A percentile compares a stretch with the other conserved stretches of the same genome.
Evolutionary conservation across 2,888 invertebrate species (phyloP).

Genomic region (Epsilonema sp.): DNA sequence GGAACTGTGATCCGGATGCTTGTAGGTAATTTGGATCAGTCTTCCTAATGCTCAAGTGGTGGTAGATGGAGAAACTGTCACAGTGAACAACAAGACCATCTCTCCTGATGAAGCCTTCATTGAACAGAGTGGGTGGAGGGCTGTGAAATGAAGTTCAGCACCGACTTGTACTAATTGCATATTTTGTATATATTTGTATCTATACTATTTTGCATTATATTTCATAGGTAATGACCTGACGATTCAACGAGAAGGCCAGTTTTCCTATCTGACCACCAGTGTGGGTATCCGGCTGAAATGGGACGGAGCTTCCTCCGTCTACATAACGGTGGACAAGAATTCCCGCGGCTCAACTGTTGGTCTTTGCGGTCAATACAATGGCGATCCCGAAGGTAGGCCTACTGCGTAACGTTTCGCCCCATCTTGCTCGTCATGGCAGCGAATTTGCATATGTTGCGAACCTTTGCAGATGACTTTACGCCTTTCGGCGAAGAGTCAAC

Average conservation of each 20-base stretch:
- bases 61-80: not conserved
- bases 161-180: too few relatives aligned
- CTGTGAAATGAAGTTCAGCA: too few relatives aligned
- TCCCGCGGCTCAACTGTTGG: not conserved
- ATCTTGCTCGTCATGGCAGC: not conserved
- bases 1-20: not conserved
- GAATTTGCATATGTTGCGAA: not conserved
- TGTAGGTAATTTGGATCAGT: not conserved
- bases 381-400: conserved; percentile 6
- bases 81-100: not conserved
- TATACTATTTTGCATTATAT: too few relatives aligned
- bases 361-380: conserved; percentile 10
- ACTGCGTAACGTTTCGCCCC: too few relatives aligned
- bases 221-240: conserved; percentile 7
- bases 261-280: conserved; percentile 6
- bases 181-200: too few relatives aligned
- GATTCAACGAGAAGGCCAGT: conserved; percentile 8
- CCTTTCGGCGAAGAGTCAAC: conserved; percentile 5
- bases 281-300: conserved; percentile 10
- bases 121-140: not conserved
- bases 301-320: conserved; percentile 6
- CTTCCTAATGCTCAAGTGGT: not conserved
- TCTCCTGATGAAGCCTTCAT: not conserved
- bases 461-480: conserved; percentile 5
- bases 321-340: conserved; percentile 7